Conservation (phyloP, 2,113 vertebrate genomes). For the Misgurnus anguillicaudatus region DNA sequence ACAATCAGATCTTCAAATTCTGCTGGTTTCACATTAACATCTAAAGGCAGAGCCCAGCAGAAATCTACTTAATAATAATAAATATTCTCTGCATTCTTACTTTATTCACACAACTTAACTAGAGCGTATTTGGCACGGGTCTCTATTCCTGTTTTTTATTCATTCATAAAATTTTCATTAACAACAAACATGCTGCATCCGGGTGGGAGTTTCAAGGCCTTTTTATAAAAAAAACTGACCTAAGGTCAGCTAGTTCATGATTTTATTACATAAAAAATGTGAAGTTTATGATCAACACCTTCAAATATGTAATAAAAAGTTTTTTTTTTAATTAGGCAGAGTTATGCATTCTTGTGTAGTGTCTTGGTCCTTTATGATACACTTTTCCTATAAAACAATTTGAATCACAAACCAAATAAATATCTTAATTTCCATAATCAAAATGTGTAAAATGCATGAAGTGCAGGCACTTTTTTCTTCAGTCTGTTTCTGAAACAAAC, state of each 20-base stretch:
- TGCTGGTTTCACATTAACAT: neutral
- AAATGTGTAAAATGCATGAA: neutral
- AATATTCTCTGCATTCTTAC: too few relatives aligned
- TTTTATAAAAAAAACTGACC: neutral
- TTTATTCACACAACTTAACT: neutral
- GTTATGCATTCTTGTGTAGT: conserved; percentile 47
- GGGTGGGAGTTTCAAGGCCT: neutral
- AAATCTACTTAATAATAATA: neutral
- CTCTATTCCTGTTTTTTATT: neutral
- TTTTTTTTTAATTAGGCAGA: neutral
- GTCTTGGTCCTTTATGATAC: conserved; percentile 66
- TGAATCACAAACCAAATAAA: neutral
- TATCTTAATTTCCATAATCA: neutral
- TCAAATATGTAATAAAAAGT: too few relatives aligned
- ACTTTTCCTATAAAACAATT: conserved; percentile 64
- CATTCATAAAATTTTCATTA: conserved; percentile 15
- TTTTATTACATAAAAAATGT: too few relatives aligned
- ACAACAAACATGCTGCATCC: conserved; percentile 16
- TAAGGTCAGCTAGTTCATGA: neutral
- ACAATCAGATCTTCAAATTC: conserved; percentile 1
- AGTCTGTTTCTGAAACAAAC: neutral
- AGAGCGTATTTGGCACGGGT: neutral
- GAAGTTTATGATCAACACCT: too few relatives aligned
- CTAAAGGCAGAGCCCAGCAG: neutral
- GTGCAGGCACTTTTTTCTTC: neutral